Conservation (phyloP, 2,888 invertebrate species). For the Philonicus albiceps region DNA sequence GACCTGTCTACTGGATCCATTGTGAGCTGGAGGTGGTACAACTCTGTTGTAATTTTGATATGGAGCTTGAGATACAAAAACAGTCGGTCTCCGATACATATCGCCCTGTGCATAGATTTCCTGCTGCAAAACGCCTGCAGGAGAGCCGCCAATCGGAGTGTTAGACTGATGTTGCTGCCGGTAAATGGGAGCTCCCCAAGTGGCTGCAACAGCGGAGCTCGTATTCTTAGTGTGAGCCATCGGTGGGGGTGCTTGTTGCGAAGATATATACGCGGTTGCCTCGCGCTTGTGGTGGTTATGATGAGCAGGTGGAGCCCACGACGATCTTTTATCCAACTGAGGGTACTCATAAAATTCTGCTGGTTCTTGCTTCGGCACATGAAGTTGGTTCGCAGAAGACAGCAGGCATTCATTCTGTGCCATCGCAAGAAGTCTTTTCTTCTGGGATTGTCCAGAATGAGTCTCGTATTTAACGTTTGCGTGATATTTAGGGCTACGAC, state of each 20-base stretch:
- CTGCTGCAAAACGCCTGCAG: conserved; percentile 61
- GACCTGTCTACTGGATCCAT: conserved; percentile 64
- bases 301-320: conserved; percentile 65
- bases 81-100: conserved; percentile 72
- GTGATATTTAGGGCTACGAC: conserved; percentile 57
- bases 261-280: conserved; percentile 55
- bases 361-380: conserved; percentile 63
- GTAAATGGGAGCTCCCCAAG: conserved; percentile 62
- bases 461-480: conserved; percentile 62
- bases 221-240: conserved; percentile 63
- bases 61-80: conserved; percentile 71
- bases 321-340: conserved; percentile 60
- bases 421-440: conserved; percentile 87
- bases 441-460: conserved; percentile 78
- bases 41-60: conserved; percentile 62
- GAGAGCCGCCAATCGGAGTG: conserved; percentile 63
- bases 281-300: conserved; percentile 62
- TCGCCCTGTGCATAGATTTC: conserved; percentile 65
- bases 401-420: conserved; percentile 79
- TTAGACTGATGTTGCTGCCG: conserved; percentile 67
- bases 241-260: conserved; percentile 57
- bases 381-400: conserved; percentile 65
- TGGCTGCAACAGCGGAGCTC: conserved; percentile 56
- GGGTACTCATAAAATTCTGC: conserved; percentile 62
- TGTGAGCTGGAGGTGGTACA: conserved; percentile 63